A percentile compares a stretch with the other conserved stretches of the same genome.
phyloP scores from a whole-genome alignment of 2,797 vertebrate genomes.

The Cichlasoma orientale region DNA sequence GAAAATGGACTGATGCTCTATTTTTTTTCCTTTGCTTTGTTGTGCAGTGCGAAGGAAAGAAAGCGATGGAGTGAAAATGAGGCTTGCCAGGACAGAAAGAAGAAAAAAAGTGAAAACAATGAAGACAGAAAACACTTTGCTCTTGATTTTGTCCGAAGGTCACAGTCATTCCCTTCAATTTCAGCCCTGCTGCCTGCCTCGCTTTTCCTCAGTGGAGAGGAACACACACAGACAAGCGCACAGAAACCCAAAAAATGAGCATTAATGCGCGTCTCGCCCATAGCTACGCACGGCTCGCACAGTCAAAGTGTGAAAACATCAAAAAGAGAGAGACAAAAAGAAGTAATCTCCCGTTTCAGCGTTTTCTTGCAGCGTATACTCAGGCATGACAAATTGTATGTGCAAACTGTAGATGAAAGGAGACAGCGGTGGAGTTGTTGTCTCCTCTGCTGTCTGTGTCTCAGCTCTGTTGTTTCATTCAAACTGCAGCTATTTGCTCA shows the following conservation, averaged over 20 bases:
- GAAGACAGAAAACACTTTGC: conserved; percentile 58
- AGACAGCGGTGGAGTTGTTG: not conserved
- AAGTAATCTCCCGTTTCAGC: conserved; percentile 23
- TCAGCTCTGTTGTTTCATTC: not conserved
- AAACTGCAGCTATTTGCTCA: not conserved
- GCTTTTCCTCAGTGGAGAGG: conserved; percentile 14
- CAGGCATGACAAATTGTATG: conserved; percentile 31
- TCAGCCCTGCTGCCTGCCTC: conserved; percentile 42
- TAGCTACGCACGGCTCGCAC: conserved; percentile 20
- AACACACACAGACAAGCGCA: conserved; percentile 3
- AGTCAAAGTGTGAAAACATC: conserved; percentile 30
- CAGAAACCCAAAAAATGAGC: conserved; percentile 2
- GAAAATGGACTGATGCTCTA: not conserved
- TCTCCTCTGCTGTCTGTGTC: conserved; percentile 9
- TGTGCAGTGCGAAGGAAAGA: conserved; percentile 4
- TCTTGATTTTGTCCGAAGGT: conserved; percentile 70
- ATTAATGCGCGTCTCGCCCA: conserved; percentile 17
- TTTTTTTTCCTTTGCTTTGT: conserved; percentile 4
- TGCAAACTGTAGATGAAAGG: conserved; percentile 26
- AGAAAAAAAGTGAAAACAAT: conserved; percentile 45
- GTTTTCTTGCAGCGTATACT: not conserved
- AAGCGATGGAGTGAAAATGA: conserved; percentile 25
- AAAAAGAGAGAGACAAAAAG: conserved; percentile 29
- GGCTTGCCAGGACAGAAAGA: conserved; percentile 23
- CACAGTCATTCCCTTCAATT: conserved; percentile 66